Base-by-base conservation (phyloP, 1,140 invertebrate species). In the Elysia chlorotica region DNA sequence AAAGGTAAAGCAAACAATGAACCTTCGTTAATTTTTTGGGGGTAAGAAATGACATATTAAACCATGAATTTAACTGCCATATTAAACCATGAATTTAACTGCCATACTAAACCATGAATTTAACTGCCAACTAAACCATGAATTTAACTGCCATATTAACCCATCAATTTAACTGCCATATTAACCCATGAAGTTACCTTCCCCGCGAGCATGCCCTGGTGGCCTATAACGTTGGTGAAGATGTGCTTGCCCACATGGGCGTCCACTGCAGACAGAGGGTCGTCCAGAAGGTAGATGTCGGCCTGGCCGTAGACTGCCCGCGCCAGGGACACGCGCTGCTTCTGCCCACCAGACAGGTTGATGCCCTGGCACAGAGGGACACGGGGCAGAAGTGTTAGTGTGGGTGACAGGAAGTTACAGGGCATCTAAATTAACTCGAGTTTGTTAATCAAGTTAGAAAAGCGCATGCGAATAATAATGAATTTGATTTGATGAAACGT, bases 221-320 rank as follows among this genome's bases (percentile, higher is more conserved):
- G 73, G 63, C 88, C 82, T 70, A 89, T 86, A 23, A 88, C 88
- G 10, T 76, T 75, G 4, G 78, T 67, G 63, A 83, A 84, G 35
- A 85, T 76, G 54, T 68, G 48, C 28, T 31, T 68, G 1, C 48
- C 65, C 1, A 68, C 65, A 31, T 68, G 65, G n/a, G 63, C 63
- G 48, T 65, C 63, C 2, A 65, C 63, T n/a, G n/a, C n/a, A n/a
- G n/a, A n/a, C n/a, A n/a, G 48, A 79, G 89, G 88, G 77, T 90
- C 89, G 78, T 94, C 93, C 35, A 94, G 79, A 1, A 93, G 87
- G 80, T 93, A 93, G 77, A 93, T 90, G 78, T 93, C 92, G 21
- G 90, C 71, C 74, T 89, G 78, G 33, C 65, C 77, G 56, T 70
- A 70, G 0, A 70, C 54, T 17, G 68, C 30, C n/a, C 68, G 35